A percentile compares a stretch with the other conserved stretches of the same genome.
phyloP scores from a whole-genome alignment of 2,888 invertebrate species.

The Gymnosoma rotundatum region DNA sequence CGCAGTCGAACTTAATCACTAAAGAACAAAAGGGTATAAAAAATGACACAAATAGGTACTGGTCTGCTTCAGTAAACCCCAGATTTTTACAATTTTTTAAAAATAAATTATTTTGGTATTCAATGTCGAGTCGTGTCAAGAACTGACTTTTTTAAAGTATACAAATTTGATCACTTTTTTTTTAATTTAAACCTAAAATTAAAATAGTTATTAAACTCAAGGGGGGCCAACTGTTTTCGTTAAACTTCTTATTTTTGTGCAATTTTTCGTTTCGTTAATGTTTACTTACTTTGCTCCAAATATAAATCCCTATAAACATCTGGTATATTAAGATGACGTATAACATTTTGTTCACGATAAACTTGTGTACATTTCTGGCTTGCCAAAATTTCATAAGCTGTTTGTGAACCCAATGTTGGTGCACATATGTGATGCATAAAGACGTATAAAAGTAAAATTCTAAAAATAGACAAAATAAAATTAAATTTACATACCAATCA shows the following conservation, averaged over 20 bases:
- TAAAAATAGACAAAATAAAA: constrained; percentile 57
- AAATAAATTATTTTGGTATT: no score
- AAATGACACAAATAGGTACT: no score
- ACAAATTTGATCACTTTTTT: no score
- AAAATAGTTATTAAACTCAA: neutral
- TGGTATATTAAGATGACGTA: constrained; percentile 76
- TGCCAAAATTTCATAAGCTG: constrained; percentile 74
- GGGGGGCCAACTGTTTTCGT: constrained; percentile 20
- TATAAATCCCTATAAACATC: constrained; percentile 77
- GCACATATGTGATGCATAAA: constrained; percentile 78
- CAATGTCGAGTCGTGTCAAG: no score
- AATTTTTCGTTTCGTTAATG: constrained; percentile 6
- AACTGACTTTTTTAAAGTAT: no score
- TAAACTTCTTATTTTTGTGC: neutral
- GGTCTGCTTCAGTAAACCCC: no score
- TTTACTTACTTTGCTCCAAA: constrained; percentile 78
- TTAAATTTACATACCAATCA: neutral
- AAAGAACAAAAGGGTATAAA: no score
- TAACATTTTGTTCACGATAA: constrained; percentile 77
- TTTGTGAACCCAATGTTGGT: constrained; percentile 71
- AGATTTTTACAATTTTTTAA: no score
- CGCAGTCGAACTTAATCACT: no score
- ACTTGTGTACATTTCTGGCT: constrained; percentile 75
- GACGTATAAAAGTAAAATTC: constrained; percentile 77
- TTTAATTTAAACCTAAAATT: no score